Evolutionary conservation across 2,888 invertebrate species (phyloP), one percentile per base, ranked within the genome.

Genomic region (Ganaspis brasiliensis): DNA sequence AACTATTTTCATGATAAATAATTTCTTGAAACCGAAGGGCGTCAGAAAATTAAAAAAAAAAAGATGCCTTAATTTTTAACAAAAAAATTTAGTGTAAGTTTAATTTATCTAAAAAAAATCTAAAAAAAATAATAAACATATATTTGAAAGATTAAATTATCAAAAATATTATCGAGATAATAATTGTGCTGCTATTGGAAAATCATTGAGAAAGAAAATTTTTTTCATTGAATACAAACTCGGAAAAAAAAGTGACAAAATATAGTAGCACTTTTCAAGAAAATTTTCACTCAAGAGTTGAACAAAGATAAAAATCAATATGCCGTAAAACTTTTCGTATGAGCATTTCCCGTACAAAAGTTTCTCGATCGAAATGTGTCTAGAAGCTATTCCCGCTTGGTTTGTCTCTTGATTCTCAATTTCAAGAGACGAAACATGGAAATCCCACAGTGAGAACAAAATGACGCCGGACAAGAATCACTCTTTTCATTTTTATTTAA

Each of bases 401-500:
- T 35, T 5, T 63, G 40, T 9, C 63, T 40, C 35, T 40, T 14
- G 16, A 10, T 61, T 37, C 14, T 63, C 40, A 40, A 37, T 63
- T 63, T 37, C 19, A 40, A 10, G 40, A 63, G 37, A 19, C 21
- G 37, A 40, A 19, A 40, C 61, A 61, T 37, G 31, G 16, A 61
- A 61, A 61, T 61, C 37, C 19, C 61, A 35, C 35, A 37, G 61
- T 19, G 37, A 61, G 37, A 61, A 61, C 35, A 61, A 37, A 61
- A 61, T 59, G 12, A 37, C 5, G 45, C 45, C 45, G 45, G 45
- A 14, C 14, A 45, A 45, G 45, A 45, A 45, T 45, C 45, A 61
- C 10, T 80, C 75, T 74, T 77, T 83, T 84, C 82, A 80, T 81
- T 75, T 81, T 81, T 78, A 82, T 84, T 81, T 81, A 84, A 81